phyloP scores from a whole-genome alignment of 1,140 invertebrate species.

The Drosophila nannoptera region DNA sequence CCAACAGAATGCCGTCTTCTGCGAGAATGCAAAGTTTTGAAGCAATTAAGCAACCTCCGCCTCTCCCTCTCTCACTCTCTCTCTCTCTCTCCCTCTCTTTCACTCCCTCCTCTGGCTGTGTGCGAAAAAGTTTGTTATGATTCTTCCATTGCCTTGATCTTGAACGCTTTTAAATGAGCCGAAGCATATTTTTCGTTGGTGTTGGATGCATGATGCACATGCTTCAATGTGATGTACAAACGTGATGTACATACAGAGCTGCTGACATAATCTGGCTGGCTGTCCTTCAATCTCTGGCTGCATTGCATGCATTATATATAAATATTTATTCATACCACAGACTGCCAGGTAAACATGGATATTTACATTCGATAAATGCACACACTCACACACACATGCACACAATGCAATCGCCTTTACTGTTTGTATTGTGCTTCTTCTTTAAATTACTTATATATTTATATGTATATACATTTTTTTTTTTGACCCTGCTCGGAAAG shows the following conservation, averaged over 20 bases:
- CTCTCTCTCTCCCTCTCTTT: slow-evolving; percentile 42
- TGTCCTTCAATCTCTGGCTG: neutral
- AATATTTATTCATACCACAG: slow-evolving; percentile 18
- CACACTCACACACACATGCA: no score
- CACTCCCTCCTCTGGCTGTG: slow-evolving; percentile 18
- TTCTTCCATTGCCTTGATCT: slow-evolving; percentile 63
- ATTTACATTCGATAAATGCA: slow-evolving; percentile 19
- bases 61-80: no score
- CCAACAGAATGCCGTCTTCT: no score
- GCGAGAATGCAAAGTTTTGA: no score
- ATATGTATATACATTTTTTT: no score
- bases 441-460: neutral
- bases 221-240: slow-evolving; percentile 22
- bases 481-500: no score
- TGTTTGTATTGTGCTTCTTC: slow-evolving; percentile 9
- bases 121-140: slow-evolving; percentile 62
- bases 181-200: slow-evolving; percentile 63
- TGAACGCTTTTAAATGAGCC: slow-evolving; percentile 53
- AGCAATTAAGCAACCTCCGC: no score
- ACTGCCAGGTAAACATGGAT: slow-evolving; percentile 14
- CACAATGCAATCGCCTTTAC: slow-evolving; percentile 9
- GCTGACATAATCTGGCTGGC: neutral
- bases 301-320: slow-evolving; percentile 2
- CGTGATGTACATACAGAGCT: slow-evolving; percentile 12
- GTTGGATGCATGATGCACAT: no score